These are phyloP conservation scores for Lepidocyrtinus sp. DNA, from an alignment of 2,888 invertebrate species.

Conservation along the genomic window DNA sequence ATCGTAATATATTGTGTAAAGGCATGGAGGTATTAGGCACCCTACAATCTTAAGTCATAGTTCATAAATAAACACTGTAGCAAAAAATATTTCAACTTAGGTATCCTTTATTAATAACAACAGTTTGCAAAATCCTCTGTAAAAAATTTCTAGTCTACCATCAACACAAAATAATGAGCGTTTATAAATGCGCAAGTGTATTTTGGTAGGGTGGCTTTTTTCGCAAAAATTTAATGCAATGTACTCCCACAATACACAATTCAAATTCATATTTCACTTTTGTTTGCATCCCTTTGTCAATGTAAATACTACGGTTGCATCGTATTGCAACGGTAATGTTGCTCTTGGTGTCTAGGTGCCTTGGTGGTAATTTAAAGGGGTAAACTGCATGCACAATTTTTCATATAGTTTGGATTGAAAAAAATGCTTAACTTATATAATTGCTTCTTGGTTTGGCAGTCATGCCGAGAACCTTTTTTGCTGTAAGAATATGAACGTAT, in stretches of 20 bases:
- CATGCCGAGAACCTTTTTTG: constrained; percentile 59
- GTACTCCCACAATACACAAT: too few relatives aligned
- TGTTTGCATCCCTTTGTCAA: too few relatives aligned
- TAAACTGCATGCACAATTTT: too few relatives aligned
- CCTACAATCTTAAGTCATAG: too few relatives aligned
- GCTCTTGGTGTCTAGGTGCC: too few relatives aligned
- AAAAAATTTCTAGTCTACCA: not conserved
- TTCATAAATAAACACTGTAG: not conserved
- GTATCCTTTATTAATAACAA: not conserved
- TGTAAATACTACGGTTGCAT: too few relatives aligned
- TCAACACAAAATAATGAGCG: not conserved
- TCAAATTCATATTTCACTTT: too few relatives aligned
- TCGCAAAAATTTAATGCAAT: not conserved
- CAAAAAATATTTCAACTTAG: not conserved
- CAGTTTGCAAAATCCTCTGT: not conserved
- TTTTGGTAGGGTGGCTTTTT: too few relatives aligned
- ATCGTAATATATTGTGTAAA: not conserved
- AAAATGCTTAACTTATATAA: constrained; percentile 44
- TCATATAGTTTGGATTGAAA: too few relatives aligned
- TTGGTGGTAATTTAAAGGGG: not conserved
- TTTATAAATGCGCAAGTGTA: not conserved
- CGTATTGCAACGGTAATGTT: too few relatives aligned
- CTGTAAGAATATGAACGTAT: not conserved
- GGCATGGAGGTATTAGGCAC: too few relatives aligned
- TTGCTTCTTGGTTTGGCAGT: constrained; percentile 64